Evolutionary conservation across 2,888 invertebrate species (phyloP).

Genomic region (Hofmannophila pseudospretella): DNA sequence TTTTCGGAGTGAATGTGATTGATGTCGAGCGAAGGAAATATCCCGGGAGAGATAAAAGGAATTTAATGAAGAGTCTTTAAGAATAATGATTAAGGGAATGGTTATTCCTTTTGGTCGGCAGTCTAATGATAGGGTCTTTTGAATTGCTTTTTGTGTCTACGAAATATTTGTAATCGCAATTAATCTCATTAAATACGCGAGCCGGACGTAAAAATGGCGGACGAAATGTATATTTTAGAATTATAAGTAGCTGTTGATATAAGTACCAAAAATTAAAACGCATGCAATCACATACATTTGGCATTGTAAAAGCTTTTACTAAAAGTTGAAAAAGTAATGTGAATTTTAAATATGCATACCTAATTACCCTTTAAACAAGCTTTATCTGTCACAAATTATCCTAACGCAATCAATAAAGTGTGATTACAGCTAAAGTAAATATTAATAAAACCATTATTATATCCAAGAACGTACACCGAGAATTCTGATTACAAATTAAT

Average conservation of each 20-base stretch:
- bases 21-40: slow-evolving; percentile 74
- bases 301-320: too few relatives aligned
- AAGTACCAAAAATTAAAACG: too few relatives aligned
- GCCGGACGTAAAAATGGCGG: slow-evolving; percentile 2
- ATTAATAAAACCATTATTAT: slow-evolving; percentile 58
- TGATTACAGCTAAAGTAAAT: slow-evolving; percentile 39
- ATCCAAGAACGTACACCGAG: slow-evolving; percentile 64
- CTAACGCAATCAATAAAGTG: slow-evolving; percentile 26
- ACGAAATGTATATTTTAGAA: slow-evolving; percentile 1
- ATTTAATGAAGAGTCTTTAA: slow-evolving; percentile 78
- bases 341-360: too few relatives aligned
- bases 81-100: slow-evolving; percentile 77
- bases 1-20: slow-evolving; percentile 77
- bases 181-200: slow-evolving; percentile 50
- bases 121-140: slow-evolving; percentile 71
- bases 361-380: too few relatives aligned
- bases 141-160: slow-evolving; percentile 65
- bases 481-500: slow-evolving; percentile 76
- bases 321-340: too few relatives aligned
- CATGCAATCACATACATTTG: too few relatives aligned
- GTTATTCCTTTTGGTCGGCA: slow-evolving; percentile 73
- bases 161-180: slow-evolving; percentile 57
- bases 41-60: slow-evolving; percentile 76
- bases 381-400: too few relatives aligned
- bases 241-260: too few relatives aligned